Percentiles rank a stretch among this genome's conserved stretches.
Evolutionary conservation across 1,140 invertebrate genomes (phyloP).

Genomic region (Ceratitis capitata): DNA sequence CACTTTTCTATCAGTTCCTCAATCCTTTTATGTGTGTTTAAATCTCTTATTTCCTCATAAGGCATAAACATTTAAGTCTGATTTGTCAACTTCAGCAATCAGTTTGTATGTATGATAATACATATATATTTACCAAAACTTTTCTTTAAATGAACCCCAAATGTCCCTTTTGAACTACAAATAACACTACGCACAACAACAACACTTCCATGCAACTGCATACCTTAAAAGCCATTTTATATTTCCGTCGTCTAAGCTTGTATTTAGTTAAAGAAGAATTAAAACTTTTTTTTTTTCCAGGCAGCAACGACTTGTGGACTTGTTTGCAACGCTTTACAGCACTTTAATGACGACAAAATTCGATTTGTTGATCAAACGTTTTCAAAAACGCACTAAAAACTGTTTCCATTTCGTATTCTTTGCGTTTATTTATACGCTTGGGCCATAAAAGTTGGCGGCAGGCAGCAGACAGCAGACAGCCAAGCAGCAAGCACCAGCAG

Average conservation of each 20-base stretch:
- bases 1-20: not conserved
- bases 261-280: no score
- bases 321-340: constrained; percentile 42
- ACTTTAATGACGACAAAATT: not conserved
- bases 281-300: no score
- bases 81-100: no score
- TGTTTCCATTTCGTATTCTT: constrained; percentile 58
- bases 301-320: no score
- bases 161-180: not conserved
- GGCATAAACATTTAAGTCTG: no score
- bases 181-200: no score
- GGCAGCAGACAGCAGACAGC: no score
- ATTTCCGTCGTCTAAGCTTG: no score
- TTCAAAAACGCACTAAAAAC: constrained; percentile 47
- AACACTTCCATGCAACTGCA: constrained; percentile 44
- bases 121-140: no score
- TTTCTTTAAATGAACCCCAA: not conserved
- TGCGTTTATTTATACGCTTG: constrained; percentile 57
- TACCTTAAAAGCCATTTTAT: constrained; percentile 61
- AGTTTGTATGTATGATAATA: no score
- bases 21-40: not conserved
- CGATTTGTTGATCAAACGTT: constrained; percentile 24
- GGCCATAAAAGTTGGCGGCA: constrained; percentile 7
- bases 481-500: not conserved
- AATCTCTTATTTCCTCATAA: not conserved